Conservation (phyloP, 2,888 invertebrate species). For the Drosophila gaucha region DNA sequence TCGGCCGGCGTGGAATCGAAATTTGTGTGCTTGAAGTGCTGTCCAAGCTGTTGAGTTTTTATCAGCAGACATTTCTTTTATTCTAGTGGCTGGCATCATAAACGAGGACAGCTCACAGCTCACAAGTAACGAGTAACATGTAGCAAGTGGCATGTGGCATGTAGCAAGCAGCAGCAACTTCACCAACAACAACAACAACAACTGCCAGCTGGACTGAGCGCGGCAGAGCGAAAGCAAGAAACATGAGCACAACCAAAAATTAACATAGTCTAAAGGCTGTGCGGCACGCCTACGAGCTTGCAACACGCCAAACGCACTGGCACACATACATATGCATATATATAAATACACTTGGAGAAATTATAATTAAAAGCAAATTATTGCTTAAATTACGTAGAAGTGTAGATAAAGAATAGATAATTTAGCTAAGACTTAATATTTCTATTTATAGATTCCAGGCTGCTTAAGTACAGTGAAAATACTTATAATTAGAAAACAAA, state of each 20-base stretch:
- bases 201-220: conserved; percentile 2
- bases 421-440: too few relatives aligned
- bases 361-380: background rate
- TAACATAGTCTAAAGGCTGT: conserved; percentile 73
- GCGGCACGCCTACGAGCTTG: conserved; percentile 63
- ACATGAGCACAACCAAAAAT: conserved; percentile 71
- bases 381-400: background rate
- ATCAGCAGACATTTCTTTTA: conserved; percentile 67
- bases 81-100: conserved; percentile 63
- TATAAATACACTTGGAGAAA: conserved; percentile 15
- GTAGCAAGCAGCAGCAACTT: conserved; percentile 18
- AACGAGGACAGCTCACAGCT: conserved; percentile 47
- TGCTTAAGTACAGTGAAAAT: too few relatives aligned
- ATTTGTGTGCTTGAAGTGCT: conserved; percentile 25
- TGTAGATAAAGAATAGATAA: too few relatives aligned
- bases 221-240: conserved; percentile 34
- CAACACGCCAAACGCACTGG: conserved; percentile 34
- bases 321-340: conserved; percentile 5
- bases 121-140: conserved; percentile 26
- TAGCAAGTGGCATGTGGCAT: conserved; percentile 19
- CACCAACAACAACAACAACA: background rate
- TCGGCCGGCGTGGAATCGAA: conserved; percentile 1
- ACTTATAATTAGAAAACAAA: too few relatives aligned
- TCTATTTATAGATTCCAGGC: too few relatives aligned
- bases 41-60: conserved; percentile 63